phyloP scores from a whole-genome alignment of 2,797 vertebrate species.

The Clamator glandarius region DNA sequence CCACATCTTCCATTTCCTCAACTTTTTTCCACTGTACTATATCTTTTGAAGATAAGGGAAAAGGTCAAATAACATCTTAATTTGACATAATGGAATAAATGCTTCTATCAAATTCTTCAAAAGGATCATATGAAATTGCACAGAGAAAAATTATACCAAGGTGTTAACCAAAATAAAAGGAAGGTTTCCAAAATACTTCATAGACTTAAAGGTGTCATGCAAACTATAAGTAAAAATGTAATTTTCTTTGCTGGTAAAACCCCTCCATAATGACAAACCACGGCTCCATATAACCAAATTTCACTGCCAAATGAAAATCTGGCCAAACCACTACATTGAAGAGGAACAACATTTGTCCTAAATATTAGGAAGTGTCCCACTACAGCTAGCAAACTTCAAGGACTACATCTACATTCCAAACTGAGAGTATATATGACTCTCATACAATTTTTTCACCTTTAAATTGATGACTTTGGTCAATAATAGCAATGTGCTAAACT shows the following conservation, averaged over 20 bases:
- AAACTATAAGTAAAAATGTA: not conserved
- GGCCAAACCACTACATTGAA: not conserved
- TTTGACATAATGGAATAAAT: slow-evolving; percentile 28
- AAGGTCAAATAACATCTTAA: slow-evolving; percentile 39
- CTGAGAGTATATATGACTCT: not conserved
- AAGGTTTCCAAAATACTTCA: not conserved
- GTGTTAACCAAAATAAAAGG: not conserved
- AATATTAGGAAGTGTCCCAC: not conserved
- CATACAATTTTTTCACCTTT: not conserved
- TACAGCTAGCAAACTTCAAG: not conserved
- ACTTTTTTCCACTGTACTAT: slow-evolving; percentile 8
- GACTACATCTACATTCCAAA: not conserved
- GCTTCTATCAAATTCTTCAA: not conserved
- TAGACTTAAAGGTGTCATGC: not conserved
- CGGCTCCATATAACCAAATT: not conserved
- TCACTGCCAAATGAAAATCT: not conserved
- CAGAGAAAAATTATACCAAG: not conserved
- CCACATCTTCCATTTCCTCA: slow-evolving; percentile 35
- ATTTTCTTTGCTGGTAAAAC: not conserved
- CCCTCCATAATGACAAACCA: not conserved
- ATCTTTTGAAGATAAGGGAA: slow-evolving; percentile 38
- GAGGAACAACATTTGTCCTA: not conserved
- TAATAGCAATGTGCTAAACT: not conserved
- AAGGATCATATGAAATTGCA: slow-evolving; percentile 16
- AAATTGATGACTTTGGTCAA: not conserved